Conservation (phyloP, 2,888 invertebrate species). For the Azorinus chamasolen region DNA sequence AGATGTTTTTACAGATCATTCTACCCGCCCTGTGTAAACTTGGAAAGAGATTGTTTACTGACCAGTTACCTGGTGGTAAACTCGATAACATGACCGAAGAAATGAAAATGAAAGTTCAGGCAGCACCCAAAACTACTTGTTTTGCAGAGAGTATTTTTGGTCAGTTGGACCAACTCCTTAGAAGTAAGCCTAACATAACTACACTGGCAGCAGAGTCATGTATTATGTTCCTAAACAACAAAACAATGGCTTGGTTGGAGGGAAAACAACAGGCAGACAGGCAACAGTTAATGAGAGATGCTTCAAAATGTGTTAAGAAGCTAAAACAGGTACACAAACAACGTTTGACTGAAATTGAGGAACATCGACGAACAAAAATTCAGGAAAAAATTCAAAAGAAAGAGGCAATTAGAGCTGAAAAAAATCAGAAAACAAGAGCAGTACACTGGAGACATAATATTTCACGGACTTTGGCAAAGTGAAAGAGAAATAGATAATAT, state of each 20-base stretch:
- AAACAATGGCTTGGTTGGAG: conserved; percentile 36
- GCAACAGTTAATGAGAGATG: neutral
- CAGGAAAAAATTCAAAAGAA: conserved; percentile 12
- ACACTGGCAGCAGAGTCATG: conserved; percentile 44
- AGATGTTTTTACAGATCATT: conserved; percentile 3
- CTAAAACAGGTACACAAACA: neutral
- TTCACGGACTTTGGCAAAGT: conserved; percentile 16
- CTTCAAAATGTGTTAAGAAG: neutral
- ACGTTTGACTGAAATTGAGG: neutral
- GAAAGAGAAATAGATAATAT: conserved; percentile 19
- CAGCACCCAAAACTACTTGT: conserved; percentile 18
- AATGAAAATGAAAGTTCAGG: conserved; percentile 6
- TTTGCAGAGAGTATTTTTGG: conserved; percentile 31
- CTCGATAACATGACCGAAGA: neutral
- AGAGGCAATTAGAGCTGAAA: conserved; percentile 8
- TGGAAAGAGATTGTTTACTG: conserved; percentile 12
- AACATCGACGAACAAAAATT: conserved; percentile 8
- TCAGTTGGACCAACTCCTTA: conserved; percentile 24
- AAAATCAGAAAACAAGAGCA: conserved; percentile 18
- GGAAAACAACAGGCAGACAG: neutral
- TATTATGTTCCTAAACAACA: conserved; percentile 55
- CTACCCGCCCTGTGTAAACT: conserved; percentile 20
- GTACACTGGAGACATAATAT: conserved; percentile 15
- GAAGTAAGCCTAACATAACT: conserved; percentile 36
- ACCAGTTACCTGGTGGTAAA: conserved; percentile 27